Percentiles rank a stretch among this genome's conserved stretches.
Conservation (phyloP, 1,140 invertebrate genomes). For the Panonychus citri region DNA sequence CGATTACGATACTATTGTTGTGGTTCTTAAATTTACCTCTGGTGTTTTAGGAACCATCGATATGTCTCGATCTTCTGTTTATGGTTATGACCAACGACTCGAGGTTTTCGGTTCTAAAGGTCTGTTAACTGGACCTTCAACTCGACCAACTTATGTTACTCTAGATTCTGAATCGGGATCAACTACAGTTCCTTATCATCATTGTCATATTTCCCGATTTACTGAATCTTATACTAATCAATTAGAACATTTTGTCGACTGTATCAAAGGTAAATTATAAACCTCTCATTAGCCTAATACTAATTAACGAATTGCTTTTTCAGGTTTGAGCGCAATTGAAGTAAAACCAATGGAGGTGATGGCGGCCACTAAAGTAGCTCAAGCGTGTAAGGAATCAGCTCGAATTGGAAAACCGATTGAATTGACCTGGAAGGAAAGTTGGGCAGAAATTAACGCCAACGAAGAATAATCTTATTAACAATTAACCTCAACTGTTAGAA, state of each 20-base stretch:
- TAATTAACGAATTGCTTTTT: too few relatives aligned
- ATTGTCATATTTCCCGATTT: constrained; percentile 37
- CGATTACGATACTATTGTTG: constrained; percentile 39
- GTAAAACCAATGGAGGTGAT: too few relatives aligned
- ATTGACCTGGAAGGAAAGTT: too few relatives aligned
- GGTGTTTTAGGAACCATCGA: constrained; percentile 38
- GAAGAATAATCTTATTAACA: too few relatives aligned
- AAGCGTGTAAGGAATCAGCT: too few relatives aligned
- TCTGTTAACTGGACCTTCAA: constrained; percentile 32
- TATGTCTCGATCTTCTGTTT: constrained; percentile 33
- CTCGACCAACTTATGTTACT: constrained; percentile 21
- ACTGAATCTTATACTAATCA: constrained; percentile 32
- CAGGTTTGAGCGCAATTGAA: too few relatives aligned
- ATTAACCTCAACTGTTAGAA: too few relatives aligned
- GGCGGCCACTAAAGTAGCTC: too few relatives aligned
- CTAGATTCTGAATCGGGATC: constrained; percentile 20
- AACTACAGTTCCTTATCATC: constrained; percentile 31
- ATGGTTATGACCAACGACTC: constrained; percentile 44
- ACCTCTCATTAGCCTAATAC: too few relatives aligned
- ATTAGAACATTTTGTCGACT: constrained; percentile 36
- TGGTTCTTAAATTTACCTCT: constrained; percentile 34
- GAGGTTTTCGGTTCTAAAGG: constrained; percentile 37
- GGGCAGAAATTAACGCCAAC: too few relatives aligned
- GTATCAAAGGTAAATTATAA: neutral
- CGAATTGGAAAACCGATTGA: too few relatives aligned